A percentile compares a stretch with the other conserved stretches of the same genome.
phyloP scores from a whole-genome alignment of 2,113 vertebrate genomes.

The Crotalus tigris region DNA sequence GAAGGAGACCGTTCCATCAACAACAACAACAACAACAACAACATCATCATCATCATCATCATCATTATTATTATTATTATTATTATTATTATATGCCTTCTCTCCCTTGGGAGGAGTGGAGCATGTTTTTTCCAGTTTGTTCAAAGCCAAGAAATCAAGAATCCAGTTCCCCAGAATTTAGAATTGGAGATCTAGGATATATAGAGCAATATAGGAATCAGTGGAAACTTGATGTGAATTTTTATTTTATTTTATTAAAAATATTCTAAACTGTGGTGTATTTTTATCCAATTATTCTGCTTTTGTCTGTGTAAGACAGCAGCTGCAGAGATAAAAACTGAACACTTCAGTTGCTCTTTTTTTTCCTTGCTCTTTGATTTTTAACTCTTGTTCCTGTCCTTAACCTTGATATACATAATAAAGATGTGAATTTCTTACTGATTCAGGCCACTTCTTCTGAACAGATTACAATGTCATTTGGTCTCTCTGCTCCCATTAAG shows the following conservation, averaged over 20 bases:
- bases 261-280: not conserved
- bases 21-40: too few species aligned
- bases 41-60: too few species aligned
- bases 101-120: not conserved
- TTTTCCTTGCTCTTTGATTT: not conserved
- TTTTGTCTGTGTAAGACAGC: not conserved
- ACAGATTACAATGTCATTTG: not conserved
- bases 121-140: not conserved
- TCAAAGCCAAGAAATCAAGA: not conserved
- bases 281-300: not conserved
- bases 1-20: not conserved
- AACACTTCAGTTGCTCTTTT: not conserved
- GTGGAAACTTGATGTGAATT: not conserved
- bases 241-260: not conserved
- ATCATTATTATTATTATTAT: too few species aligned
- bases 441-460: not conserved
- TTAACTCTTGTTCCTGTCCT: not conserved
- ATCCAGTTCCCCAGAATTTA: not conserved
- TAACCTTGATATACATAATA: not conserved
- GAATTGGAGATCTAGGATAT: not conserved
- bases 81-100: not conserved
- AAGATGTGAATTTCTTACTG: not conserved
- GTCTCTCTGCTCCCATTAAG: not conserved
- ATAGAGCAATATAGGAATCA: not conserved
- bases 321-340: not conserved